Evolutionary conservation across 2,888 invertebrate genomes (phyloP).

Genomic region (Clistopyga incitator): DNA sequence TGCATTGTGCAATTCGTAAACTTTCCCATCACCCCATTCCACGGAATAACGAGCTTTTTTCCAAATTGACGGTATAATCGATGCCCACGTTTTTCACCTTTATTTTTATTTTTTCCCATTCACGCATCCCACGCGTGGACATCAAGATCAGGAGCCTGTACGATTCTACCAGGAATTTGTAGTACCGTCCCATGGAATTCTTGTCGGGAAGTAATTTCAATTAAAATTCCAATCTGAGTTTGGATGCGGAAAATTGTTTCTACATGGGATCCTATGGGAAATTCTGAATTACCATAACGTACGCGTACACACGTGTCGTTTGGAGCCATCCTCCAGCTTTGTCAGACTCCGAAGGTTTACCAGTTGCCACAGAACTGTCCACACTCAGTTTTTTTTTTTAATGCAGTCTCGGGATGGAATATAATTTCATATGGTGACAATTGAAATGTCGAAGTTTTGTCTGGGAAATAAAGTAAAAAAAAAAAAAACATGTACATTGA

Average conservation of each 20-base stretch:
- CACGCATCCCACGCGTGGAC: background rate
- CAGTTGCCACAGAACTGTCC: no score
- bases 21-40: background rate
- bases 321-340: no score
- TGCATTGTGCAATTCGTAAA: background rate
- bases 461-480: no score
- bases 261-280: slow-evolving; percentile 1
- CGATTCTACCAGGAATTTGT: background rate
- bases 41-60: background rate
- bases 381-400: no score
- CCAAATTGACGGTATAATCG: background rate
- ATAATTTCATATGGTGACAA: no score
- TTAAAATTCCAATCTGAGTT: slow-evolving; percentile 9
- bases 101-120: no score
- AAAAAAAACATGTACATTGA: no score
- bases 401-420: no score
- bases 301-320: background rate
- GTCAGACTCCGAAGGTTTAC: no score
- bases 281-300: background rate
- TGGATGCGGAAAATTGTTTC: background rate
- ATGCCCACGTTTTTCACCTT: no score
- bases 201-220: background rate
- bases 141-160: background rate
- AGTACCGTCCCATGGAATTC: background rate
- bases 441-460: no score